phyloP scores from a whole-genome alignment of 2,113 vertebrate genomes.

The Laterallus jamaicensis region DNA sequence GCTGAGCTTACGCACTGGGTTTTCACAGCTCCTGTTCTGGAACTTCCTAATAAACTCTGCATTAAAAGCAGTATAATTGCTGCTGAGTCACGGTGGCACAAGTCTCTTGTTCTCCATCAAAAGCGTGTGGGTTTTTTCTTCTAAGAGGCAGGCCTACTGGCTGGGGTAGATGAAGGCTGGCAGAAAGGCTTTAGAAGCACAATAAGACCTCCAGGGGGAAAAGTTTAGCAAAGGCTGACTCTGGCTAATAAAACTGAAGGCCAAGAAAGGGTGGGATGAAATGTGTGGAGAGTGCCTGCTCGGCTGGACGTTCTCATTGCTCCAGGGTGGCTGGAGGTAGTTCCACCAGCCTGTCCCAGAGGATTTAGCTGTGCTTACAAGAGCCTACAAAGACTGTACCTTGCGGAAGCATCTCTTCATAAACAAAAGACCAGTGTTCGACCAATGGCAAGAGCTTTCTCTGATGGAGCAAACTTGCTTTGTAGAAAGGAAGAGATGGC shows the following conservation, averaged over 20 bases:
- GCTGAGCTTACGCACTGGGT: background rate
- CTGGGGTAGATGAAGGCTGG: background rate
- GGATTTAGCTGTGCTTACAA: background rate
- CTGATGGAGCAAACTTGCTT: background rate
- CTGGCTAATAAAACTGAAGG: background rate
- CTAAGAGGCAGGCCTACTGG: background rate
- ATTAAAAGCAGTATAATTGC: background rate
- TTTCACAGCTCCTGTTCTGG: background rate
- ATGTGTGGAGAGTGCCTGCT: background rate
- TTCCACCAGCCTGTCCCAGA: background rate
- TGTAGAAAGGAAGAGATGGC: background rate
- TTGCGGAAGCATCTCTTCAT: background rate
- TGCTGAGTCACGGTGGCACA: slow-evolving; percentile 6
- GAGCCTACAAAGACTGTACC: background rate
- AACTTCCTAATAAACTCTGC: background rate
- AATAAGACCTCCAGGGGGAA: background rate
- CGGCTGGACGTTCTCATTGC: background rate
- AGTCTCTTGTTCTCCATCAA: background rate
- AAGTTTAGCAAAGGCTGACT: background rate
- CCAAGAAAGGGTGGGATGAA: background rate
- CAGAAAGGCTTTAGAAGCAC: background rate
- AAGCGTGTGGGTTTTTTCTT: background rate
- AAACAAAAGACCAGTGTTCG: background rate
- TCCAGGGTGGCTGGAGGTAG: background rate
- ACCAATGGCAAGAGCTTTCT: background rate